These are phyloP conservation scores for Masnerella sp. DNA, from an alignment of 2,888 invertebrate species.

Conservation along the genomic window DNA sequence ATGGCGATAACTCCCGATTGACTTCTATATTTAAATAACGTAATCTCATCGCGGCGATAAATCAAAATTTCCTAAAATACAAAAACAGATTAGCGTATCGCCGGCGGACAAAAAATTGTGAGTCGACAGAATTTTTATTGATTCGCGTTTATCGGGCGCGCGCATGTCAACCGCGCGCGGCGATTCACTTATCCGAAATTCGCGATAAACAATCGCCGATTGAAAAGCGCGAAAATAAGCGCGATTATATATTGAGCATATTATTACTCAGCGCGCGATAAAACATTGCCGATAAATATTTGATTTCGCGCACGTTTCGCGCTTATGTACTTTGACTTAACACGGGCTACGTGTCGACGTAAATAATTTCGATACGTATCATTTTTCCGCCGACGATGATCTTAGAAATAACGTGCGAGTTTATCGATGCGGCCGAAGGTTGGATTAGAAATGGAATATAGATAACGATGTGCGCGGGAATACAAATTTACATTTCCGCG, in stretches of 20 bases:
- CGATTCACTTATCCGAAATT: slow-evolving; percentile 40
- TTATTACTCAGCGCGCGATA: slow-evolving; percentile 34
- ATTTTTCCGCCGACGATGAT: slow-evolving; percentile 26
- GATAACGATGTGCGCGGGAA: background rate
- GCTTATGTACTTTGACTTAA: slow-evolving; percentile 42
- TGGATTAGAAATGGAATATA: slow-evolving; percentile 39
- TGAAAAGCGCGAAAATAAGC: slow-evolving; percentile 40
- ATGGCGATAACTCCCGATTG: slow-evolving; percentile 31
- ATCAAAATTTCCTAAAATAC: slow-evolving; percentile 26
- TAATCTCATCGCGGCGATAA: slow-evolving; percentile 23
- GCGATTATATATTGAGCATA: slow-evolving; percentile 46
- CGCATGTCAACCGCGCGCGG: slow-evolving; percentile 5
- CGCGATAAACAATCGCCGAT: slow-evolving; percentile 24
- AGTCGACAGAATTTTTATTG: slow-evolving; percentile 26
- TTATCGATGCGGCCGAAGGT: slow-evolving; percentile 41
- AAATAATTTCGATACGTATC: slow-evolving; percentile 31
- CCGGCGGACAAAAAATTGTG: slow-evolving; percentile 11
- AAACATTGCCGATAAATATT: slow-evolving; percentile 40
- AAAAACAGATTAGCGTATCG: slow-evolving; percentile 18
- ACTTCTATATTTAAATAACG: slow-evolving; percentile 27
- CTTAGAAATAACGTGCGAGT: slow-evolving; percentile 31
- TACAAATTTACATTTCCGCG: slow-evolving; percentile 14
- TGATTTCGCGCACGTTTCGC: slow-evolving; percentile 21
- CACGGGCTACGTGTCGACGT: slow-evolving; percentile 16
- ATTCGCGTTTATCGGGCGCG: slow-evolving; percentile 11